Percentiles rank a stretch among this genome's conserved stretches.
Evolutionary conservation across 2,113 vertebrate genomes (phyloP).

Genomic region (Corythaixoides concolor): DNA sequence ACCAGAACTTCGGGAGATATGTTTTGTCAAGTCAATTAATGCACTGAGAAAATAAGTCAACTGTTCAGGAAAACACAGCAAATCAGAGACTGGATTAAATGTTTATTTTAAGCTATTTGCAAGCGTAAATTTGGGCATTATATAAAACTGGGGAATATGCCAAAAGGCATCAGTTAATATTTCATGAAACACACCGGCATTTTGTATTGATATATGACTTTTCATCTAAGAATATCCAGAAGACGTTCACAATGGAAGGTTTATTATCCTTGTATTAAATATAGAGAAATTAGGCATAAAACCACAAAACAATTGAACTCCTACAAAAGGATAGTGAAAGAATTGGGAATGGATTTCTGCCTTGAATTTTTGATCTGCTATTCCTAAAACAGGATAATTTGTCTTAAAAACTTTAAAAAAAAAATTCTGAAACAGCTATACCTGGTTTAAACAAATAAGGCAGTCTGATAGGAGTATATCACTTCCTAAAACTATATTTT

Average conservation of each 20-base stretch:
- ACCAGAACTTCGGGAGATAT: neutral
- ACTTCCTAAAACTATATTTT: neutral
- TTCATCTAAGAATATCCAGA: neutral
- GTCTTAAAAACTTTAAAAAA: neutral
- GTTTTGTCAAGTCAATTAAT: neutral
- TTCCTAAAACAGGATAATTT: neutral
- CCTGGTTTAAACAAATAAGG: neutral
- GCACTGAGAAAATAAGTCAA: neutral
- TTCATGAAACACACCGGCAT: neutral
- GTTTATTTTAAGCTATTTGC: neutral
- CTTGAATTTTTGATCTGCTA: neutral
- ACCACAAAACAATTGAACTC: neutral
- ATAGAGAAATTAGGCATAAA: neutral
- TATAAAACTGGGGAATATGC: neutral
- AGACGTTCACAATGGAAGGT: neutral
- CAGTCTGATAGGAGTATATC: neutral
- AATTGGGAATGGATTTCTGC: neutral
- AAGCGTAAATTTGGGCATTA: neutral
- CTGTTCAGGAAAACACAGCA: neutral
- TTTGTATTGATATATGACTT: neutral
- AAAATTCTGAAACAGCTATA: neutral
- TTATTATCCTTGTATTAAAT: neutral
- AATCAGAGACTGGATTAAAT: neutral
- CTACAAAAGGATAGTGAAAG: neutral
- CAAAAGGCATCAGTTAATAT: neutral